Percentiles rank a stretch among this genome's conserved stretches.
Conservation (phyloP, 2,888 invertebrate species). For the Archips crataeganus region DNA sequence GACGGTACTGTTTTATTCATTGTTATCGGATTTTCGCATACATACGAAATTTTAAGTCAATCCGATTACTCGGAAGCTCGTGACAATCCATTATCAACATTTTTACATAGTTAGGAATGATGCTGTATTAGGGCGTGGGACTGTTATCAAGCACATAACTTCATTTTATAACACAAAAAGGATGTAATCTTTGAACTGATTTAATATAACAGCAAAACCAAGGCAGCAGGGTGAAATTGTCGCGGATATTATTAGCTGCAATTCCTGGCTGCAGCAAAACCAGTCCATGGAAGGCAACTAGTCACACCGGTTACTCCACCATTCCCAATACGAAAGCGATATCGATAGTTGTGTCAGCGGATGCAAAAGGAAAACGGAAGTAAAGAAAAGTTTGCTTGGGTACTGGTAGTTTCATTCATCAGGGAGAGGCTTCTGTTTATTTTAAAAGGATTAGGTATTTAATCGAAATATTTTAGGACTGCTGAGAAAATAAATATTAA, state of each 20-base stretch:
- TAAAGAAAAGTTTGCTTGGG: constrained; percentile 38
- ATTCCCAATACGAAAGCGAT: constrained; percentile 50
- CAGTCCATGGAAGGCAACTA: constrained; percentile 45
- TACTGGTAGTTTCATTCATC: constrained; percentile 6
- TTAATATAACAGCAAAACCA: constrained; percentile 44
- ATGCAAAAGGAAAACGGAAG: constrained; percentile 62
- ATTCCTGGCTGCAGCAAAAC: constrained; percentile 45
- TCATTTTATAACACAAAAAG: not conserved
- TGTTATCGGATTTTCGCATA: not conserved
- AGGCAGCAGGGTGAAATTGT: constrained; percentile 45
- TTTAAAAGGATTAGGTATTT: not conserved
- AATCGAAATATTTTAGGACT: too few relatives aligned
- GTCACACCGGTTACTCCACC: constrained; percentile 51
- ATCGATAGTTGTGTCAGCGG: constrained; percentile 55
- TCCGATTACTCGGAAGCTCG: not conserved
- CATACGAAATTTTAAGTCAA: not conserved
- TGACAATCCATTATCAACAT: not conserved
- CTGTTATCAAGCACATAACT: not conserved
- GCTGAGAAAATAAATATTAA: too few relatives aligned
- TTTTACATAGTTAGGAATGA: not conserved
- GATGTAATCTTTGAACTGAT: not conserved
- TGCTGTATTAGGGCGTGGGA: not conserved
- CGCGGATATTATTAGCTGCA: constrained; percentile 51
- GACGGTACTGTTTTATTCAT: not conserved
- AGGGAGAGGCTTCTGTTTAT: not conserved